phyloP scores from a whole-genome alignment of 2,113 vertebrate genomes.

The Mesembrinibis cayennensis region DNA sequence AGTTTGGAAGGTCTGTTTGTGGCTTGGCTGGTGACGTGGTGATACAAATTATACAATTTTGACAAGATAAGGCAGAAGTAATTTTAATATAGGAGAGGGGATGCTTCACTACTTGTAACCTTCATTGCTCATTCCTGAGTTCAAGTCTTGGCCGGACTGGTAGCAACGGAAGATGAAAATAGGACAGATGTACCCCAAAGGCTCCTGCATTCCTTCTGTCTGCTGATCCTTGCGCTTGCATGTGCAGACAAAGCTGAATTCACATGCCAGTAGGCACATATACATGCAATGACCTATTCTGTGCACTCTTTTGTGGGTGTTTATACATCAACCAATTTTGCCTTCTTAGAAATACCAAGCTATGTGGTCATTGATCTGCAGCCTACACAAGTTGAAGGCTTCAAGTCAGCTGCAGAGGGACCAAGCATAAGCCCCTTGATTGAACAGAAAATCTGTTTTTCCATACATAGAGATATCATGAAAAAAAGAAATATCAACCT shows the following conservation, averaged over 20 bases:
- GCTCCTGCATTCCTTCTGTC: conserved; percentile 23
- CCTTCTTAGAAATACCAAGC: neutral
- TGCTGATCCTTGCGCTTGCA: neutral
- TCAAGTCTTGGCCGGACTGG: conserved; percentile 28
- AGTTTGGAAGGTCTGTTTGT: conserved; percentile 21
- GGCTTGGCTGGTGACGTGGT: neutral
- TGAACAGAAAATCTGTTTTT: neutral
- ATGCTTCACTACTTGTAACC: neutral
- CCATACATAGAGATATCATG: neutral
- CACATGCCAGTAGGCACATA: neutral
- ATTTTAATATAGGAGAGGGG: neutral
- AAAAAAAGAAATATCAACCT: neutral
- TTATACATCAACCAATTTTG: neutral
- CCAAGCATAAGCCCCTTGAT: neutral
- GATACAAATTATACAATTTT: neutral
- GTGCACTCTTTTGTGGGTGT: neutral
- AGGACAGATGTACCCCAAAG: conserved; percentile 17
- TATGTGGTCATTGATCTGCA: neutral
- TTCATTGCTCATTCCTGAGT: neutral
- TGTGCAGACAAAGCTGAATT: neutral
- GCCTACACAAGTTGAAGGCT: neutral
- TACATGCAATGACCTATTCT: neutral
- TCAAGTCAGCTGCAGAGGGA: neutral
- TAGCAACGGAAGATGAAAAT: neutral
- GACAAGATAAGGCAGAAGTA: neutral